Conservation (phyloP, 2,888 invertebrate genomes). For the Carterocephalus palaemon region DNA sequence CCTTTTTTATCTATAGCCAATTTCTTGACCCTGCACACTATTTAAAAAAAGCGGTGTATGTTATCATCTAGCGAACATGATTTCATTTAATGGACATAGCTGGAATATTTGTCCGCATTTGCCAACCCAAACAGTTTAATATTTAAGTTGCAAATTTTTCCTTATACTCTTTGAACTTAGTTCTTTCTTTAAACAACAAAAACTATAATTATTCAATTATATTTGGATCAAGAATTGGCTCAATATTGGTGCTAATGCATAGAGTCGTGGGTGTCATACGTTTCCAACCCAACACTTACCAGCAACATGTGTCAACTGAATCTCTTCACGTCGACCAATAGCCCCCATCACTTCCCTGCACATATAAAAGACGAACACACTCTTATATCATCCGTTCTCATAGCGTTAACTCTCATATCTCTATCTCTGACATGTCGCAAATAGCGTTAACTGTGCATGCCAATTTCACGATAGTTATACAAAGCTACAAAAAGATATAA, state of each 20-base stretch:
- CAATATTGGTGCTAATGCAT: not conserved
- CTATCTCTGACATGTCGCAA: slow-evolving; percentile 53
- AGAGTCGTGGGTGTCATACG: not conserved
- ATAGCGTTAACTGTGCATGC: slow-evolving; percentile 70
- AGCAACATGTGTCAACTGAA: slow-evolving; percentile 35
- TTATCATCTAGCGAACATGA: too few relatives aligned
- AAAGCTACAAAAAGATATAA: slow-evolving; percentile 65
- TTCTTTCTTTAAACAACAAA: not conserved
- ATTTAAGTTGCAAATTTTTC: too few relatives aligned
- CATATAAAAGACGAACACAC: slow-evolving; percentile 79
- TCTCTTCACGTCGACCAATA: slow-evolving; percentile 40
- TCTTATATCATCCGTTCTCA: slow-evolving; percentile 57
- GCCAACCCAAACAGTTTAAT: too few relatives aligned
- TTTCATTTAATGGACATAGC: too few relatives aligned
- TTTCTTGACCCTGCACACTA: too few relatives aligned
- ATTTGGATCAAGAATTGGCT: not conserved
- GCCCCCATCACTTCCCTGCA: slow-evolving; percentile 66
- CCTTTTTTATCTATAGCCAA: too few relatives aligned
- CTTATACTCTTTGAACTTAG: too few relatives aligned
- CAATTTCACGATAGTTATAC: slow-evolving; percentile 58
- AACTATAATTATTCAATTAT: not conserved
- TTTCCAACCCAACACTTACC: slow-evolving; percentile 40
- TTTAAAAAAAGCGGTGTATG: too few relatives aligned
- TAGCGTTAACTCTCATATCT: slow-evolving; percentile 39
- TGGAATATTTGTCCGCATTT: too few relatives aligned